These are phyloP conservation scores for Siniperca knerii DNA, from an alignment of 2,113 vertebrate species.

Conservation along the genomic window DNA sequence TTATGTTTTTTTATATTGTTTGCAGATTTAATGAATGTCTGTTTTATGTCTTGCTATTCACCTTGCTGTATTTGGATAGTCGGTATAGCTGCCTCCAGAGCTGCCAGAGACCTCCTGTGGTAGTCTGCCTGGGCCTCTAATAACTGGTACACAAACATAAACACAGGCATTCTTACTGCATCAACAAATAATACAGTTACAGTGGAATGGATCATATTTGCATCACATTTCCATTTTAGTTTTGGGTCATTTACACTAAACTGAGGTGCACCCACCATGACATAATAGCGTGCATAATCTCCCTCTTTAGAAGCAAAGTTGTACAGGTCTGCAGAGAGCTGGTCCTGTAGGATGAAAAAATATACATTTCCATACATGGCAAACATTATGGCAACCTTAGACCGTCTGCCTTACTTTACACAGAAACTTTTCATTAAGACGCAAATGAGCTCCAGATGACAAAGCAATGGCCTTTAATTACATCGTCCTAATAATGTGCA, in stretches of 20 bases:
- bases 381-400: constrained; percentile 3
- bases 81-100: constrained; percentile 95
- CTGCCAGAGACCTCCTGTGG: constrained; percentile 96
- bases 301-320: constrained; percentile 96
- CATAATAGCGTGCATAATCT: constrained; percentile 92
- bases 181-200: background rate
- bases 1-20: background rate
- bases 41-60: constrained; percentile 65
- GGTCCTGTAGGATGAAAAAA: constrained; percentile 86
- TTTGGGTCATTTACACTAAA: constrained; percentile 6
- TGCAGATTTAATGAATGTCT: background rate
- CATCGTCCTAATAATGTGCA: constrained; percentile 6
- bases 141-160: constrained; percentile 88
- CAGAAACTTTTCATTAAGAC: constrained; percentile 32
- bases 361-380: background rate
- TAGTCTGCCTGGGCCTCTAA: constrained; percentile 98
- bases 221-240: constrained; percentile 30
- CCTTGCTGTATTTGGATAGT: constrained; percentile 95
- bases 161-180: constrained; percentile 45
- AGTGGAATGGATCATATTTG: constrained; percentile 1
- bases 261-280: constrained; percentile 86
- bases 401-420: background rate
- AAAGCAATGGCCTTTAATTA: constrained; percentile 56
- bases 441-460: constrained; percentile 43
- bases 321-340: constrained; percentile 97